A percentile compares a stretch with the other conserved stretches of the same genome.
Evolutionary conservation across 2,113 vertebrate genomes (phyloP).

Genomic region (Fukomys damarensis): DNA sequence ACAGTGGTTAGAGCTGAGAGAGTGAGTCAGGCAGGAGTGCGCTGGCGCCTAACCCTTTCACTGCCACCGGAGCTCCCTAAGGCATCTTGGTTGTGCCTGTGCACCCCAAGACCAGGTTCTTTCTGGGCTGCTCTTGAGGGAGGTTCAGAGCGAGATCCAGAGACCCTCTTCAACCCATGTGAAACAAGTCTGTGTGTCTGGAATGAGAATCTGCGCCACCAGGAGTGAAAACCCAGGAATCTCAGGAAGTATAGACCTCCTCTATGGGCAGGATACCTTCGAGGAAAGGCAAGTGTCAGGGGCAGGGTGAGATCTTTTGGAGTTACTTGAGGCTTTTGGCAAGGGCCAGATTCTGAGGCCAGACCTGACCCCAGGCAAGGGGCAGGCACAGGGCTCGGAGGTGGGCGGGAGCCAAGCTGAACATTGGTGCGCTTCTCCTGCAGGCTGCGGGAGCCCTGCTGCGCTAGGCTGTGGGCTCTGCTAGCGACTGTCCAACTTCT

Average conservation of each 20-base stretch:
- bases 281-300: background rate
- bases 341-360: background rate
- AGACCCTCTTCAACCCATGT: background rate
- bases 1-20: slow-evolving; percentile 79
- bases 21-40: slow-evolving; percentile 78
- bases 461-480: background rate
- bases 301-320: background rate
- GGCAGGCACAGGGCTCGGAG: slow-evolving; percentile 23
- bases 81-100: background rate
- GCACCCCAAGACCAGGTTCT: background rate
- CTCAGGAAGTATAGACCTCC: background rate
- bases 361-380: slow-evolving; percentile 67
- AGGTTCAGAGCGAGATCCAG: background rate
- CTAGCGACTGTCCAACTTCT: background rate
- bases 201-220: background rate
- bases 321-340: background rate
- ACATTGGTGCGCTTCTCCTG: background rate
- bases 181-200: background rate
- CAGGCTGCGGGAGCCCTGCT: background rate
- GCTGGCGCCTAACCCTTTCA: slow-evolving; percentile 79
- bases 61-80: slow-evolving; percentile 63
- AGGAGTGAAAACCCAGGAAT: background rate
- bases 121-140: background rate
- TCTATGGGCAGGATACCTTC: background rate
- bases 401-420: slow-evolving; percentile 51